A percentile compares a stretch with the other conserved stretches of the same genome.
phyloP scores from a whole-genome alignment of 2,797 vertebrate species.

The Triplophysa bombifrons region DNA sequence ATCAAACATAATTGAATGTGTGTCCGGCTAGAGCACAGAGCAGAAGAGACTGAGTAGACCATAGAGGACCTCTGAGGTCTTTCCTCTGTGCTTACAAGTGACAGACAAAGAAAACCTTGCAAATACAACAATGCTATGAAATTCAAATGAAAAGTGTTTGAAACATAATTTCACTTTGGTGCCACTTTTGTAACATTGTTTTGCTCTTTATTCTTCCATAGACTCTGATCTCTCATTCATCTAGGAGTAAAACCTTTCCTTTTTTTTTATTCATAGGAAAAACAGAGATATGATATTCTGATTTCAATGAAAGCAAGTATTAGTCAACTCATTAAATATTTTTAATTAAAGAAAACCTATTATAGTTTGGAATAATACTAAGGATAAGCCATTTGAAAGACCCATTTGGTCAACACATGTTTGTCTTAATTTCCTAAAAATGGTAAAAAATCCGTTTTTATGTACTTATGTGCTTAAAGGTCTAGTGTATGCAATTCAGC shows the following conservation, averaged over 20 bases:
- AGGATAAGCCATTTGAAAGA: too few relatives aligned
- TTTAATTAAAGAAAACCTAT: not conserved
- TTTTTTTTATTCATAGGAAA: not conserved
- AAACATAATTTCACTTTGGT: not conserved
- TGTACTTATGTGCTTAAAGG: too few relatives aligned
- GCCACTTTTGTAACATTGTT: not conserved
- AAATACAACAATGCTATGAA: not conserved
- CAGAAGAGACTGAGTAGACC: constrained; percentile 7
- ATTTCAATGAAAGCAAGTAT: not conserved
- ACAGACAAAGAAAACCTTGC: constrained; percentile 1
- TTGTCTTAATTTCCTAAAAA: not conserved
- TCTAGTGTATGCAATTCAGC: too few relatives aligned
- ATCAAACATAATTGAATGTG: constrained; percentile 9
- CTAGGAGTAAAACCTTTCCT: not conserved
- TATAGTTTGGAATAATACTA: not conserved
- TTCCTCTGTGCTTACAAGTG: not conserved
- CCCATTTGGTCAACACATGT: too few relatives aligned
- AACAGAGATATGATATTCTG: not conserved
- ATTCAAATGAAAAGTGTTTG: not conserved
- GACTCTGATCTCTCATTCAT: constrained; percentile 1
- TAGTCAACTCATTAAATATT: not conserved
- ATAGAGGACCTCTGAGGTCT: not conserved
- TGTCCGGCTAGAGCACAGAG: constrained; percentile 22
- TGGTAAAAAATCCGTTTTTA: too few relatives aligned
- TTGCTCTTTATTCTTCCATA: not conserved